Conservation (phyloP, 2,797 vertebrate species). For the Sebastes hubbsi region DNA sequence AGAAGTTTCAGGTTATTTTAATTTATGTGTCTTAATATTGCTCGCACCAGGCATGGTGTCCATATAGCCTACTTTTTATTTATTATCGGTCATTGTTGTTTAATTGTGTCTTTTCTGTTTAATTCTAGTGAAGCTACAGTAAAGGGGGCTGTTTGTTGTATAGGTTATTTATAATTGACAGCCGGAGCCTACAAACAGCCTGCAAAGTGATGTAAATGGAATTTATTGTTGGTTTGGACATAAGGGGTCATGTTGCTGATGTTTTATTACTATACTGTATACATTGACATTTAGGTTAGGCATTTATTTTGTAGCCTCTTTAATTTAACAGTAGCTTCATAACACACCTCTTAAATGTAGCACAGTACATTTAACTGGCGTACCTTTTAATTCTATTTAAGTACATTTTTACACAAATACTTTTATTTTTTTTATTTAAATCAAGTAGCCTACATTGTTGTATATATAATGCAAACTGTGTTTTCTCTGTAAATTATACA, state of each 20-base stretch:
- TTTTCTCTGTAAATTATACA: background rate
- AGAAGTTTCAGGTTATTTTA: rapidly evolving
- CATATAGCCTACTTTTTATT: background rate
- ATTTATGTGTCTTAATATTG: background rate
- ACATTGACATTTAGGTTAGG: background rate
- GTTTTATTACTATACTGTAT: background rate
- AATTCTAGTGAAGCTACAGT: background rate
- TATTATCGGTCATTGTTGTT: background rate
- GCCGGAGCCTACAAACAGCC: background rate
- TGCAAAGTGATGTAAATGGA: background rate
- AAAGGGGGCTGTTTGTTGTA: background rate
- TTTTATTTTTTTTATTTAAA: background rate
- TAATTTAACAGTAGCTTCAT: background rate
- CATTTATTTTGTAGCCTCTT: background rate
- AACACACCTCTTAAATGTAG: background rate
- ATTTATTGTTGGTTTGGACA: background rate
- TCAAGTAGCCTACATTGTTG: background rate
- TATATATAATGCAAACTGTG: background rate
- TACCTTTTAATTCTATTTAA: background rate
- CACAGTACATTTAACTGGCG: background rate
- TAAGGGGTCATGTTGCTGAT: background rate
- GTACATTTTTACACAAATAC: background rate
- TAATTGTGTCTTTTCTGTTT: background rate
- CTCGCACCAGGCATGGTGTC: background rate
- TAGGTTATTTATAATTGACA: background rate